A percentile compares a stretch with the other conserved stretches of the same genome.
Conservation (phyloP, 2,888 invertebrate genomes). For the Noctuana brunneofusca region DNA sequence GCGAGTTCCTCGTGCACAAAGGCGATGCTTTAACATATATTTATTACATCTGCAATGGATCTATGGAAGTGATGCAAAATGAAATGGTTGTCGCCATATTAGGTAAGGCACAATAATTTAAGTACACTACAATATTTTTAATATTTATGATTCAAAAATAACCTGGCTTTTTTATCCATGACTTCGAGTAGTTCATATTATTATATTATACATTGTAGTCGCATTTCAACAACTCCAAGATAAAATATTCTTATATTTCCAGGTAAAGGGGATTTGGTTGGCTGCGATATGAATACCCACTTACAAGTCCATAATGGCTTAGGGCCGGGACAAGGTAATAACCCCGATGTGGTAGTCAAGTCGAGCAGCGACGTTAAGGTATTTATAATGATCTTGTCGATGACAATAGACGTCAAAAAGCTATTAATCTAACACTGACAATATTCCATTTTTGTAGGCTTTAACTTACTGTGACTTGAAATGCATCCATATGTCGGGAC, state of each 20-base stretch:
- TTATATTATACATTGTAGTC: background rate
- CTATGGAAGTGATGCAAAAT: conserved; percentile 98
- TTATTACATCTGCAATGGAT: conserved; percentile 97
- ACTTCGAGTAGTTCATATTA: no score
- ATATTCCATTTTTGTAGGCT: conserved; percentile 80
- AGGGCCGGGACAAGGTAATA: conserved; percentile 83
- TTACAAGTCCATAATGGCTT: conserved; percentile 85
- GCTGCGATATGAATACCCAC: conserved; percentile 94
- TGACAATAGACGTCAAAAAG: conserved; percentile 10
- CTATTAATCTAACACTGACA: background rate
- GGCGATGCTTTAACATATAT: conserved; percentile 97
- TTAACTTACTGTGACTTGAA: conserved; percentile 98
- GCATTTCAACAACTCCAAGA: background rate
- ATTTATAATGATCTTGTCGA: conserved; percentile 29
- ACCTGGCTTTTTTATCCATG: background rate
- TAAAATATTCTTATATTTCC: conserved; percentile 37
- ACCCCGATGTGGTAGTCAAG: conserved; percentile 92
- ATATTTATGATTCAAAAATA: background rate
- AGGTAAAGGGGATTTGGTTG: conserved; percentile 98
- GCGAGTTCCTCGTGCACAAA: conserved; percentile 96
- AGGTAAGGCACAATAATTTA: conserved; percentile 85
- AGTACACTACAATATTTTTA: background rate
- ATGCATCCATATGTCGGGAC: conserved; percentile 94
- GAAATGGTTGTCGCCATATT: conserved; percentile 98
- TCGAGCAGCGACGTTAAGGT: conserved; percentile 96